Conservation (phyloP, 2,797 vertebrate species). For the Hoplostethus atlanticus region DNA sequence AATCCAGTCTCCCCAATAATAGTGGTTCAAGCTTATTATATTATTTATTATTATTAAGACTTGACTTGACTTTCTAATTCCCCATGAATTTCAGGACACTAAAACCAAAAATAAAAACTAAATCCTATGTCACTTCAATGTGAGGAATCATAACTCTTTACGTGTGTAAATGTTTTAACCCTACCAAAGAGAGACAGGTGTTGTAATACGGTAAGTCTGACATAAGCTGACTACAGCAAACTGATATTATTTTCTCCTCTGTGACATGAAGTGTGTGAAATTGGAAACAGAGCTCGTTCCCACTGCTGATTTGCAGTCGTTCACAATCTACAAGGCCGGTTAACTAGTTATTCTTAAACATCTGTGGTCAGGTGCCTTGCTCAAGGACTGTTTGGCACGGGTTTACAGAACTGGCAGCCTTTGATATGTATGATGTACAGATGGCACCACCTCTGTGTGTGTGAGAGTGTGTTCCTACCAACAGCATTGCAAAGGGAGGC, state of each 20-base stretch:
- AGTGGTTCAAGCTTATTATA: slow-evolving; percentile 16
- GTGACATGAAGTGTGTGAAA: slow-evolving; percentile 12
- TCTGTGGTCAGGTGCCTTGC: slow-evolving; percentile 53
- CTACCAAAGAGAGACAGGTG: slow-evolving; percentile 8
- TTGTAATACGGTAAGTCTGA: not conserved
- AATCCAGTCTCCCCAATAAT: slow-evolving; percentile 41
- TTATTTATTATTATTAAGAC: not conserved
- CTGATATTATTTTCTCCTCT: slow-evolving; percentile 27
- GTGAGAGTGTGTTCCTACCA: slow-evolving; percentile 32
- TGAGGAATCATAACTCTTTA: slow-evolving; percentile 13
- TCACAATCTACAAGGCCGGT: slow-evolving; percentile 48
- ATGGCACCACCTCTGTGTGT: slow-evolving; percentile 44
- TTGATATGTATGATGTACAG: slow-evolving; percentile 47
- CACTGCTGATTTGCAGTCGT: slow-evolving; percentile 41
- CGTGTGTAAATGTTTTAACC: slow-evolving; percentile 12
- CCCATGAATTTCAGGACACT: slow-evolving; percentile 1
- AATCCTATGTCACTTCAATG: not conserved
- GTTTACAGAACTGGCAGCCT: not conserved
- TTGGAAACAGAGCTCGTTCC: slow-evolving; percentile 38
- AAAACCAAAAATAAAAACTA: slow-evolving; percentile 25
- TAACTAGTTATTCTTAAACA: slow-evolving; percentile 44
- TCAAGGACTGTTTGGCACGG: slow-evolving; percentile 43
- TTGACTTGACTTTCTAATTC: not conserved
- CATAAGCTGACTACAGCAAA: not conserved
- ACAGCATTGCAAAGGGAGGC: slow-evolving; percentile 39